phyloP scores from a whole-genome alignment of 2,888 invertebrate species.

The Lithosia quadra region DNA sequence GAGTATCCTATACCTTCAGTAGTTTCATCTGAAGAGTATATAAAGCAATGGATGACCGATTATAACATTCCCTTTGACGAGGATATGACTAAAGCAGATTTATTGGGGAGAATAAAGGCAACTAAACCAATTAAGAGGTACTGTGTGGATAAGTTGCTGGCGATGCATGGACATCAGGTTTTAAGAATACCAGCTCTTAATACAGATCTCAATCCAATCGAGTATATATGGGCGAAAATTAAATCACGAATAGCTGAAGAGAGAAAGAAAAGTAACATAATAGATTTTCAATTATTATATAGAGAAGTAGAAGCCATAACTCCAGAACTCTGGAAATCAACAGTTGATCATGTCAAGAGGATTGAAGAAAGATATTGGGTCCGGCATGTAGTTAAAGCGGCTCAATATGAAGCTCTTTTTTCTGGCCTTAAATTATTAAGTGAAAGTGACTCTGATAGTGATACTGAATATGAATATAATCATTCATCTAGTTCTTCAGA shows the following conservation, averaged over 20 bases:
- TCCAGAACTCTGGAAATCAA: constrained; percentile 16
- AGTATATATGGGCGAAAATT: constrained; percentile 40
- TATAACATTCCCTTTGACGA: constrained; percentile 45
- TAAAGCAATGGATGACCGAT: constrained; percentile 32
- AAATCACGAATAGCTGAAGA: constrained; percentile 27
- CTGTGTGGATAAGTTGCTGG: constrained; percentile 21
- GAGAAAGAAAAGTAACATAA: constrained; percentile 5
- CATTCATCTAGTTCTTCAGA: not conserved
- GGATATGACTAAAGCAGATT: constrained; percentile 28
- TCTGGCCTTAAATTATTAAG: not conserved
- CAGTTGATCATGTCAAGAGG: constrained; percentile 14
- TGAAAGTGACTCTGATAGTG: not conserved
- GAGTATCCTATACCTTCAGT: constrained; percentile 20
- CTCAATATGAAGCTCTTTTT: not conserved
- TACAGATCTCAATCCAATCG: constrained; percentile 54
- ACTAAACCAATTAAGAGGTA: constrained; percentile 18
- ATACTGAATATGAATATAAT: not conserved
- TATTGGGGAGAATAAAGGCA: constrained; percentile 18
- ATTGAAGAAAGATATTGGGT: not conserved
- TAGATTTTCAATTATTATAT: constrained; percentile 14
- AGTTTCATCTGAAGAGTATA: not conserved
- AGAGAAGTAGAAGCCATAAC: constrained; percentile 18
- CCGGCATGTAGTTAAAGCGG: not conserved
- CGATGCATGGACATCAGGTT: constrained; percentile 14
- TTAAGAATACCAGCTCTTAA: constrained; percentile 50